phyloP scores from a whole-genome alignment of 2,888 invertebrate species.

The Apamea anceps region DNA sequence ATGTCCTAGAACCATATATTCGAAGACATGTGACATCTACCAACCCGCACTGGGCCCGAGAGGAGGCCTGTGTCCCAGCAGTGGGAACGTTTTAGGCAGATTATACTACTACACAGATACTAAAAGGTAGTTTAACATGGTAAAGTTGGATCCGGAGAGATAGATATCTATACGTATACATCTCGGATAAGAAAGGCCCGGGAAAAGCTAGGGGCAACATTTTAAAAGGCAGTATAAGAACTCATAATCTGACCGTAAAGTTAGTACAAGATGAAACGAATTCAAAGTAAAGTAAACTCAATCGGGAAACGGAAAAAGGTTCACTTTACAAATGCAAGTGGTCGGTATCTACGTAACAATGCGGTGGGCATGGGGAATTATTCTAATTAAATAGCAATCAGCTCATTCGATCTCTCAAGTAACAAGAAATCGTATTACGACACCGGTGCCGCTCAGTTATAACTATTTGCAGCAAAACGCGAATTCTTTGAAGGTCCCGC shows the following conservation, averaged over 20 bases:
- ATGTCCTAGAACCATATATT: not conserved
- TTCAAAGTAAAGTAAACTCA: conserved; percentile 12
- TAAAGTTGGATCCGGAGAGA: not conserved
- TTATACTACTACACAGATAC: not conserved
- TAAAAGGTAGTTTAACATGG: not conserved
- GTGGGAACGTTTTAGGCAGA: not conserved
- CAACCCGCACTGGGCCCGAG: not conserved
- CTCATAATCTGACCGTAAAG: not conserved
- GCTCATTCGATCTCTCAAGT: conserved; percentile 51
- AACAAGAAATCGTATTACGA: conserved; percentile 59
- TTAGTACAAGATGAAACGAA: not conserved
- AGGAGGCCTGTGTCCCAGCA: not conserved
- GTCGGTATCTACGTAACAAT: conserved; percentile 37
- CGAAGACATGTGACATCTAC: not conserved
- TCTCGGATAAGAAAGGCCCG: not conserved
- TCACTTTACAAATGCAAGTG: conserved; percentile 18
- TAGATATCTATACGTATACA: not conserved
- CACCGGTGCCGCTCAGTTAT: conserved; percentile 30
- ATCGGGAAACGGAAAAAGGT: conserved; percentile 21
- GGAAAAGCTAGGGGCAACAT: not conserved
- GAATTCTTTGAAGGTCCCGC: conserved; percentile 48
- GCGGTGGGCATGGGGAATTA: conserved; percentile 58
- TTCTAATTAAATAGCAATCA: conserved; percentile 55
- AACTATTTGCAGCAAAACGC: conserved; percentile 53
- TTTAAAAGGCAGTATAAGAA: conserved; percentile 1